Evolutionary conservation across 2,113 vertebrate genomes (phyloP).

Genomic region (Actinemys pallida): DNA sequence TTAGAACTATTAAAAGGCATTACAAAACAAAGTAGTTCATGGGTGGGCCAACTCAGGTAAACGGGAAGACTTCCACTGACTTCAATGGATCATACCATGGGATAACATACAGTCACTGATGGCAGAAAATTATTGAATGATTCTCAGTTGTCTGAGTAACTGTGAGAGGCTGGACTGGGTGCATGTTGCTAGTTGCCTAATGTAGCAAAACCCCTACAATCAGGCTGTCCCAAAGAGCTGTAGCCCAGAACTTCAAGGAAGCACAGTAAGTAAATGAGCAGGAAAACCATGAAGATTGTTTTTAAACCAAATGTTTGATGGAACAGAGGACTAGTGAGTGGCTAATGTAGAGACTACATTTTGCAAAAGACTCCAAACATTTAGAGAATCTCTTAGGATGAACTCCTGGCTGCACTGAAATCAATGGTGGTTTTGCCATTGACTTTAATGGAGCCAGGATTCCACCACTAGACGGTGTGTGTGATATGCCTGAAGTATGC

Average conservation of each 20-base stretch:
- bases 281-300: neutral
- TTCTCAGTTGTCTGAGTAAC: neutral
- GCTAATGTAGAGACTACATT: neutral
- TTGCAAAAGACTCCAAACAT: neutral
- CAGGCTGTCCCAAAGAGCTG: neutral
- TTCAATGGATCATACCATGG: neutral
- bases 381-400: neutral
- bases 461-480: neutral
- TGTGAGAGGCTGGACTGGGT: neutral
- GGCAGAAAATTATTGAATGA: neutral
- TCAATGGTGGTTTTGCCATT: neutral
- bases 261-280: neutral
- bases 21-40: too few species aligned
- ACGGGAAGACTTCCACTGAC: neutral
- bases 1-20: too few species aligned
- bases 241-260: neutral
- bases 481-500: neutral
- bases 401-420: fast-evolving
- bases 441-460: fast-evolving
- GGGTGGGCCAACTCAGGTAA: neutral
- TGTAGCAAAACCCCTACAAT: neutral
- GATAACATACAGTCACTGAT: neutral
- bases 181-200: neutral
- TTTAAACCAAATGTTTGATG: neutral
- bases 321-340: neutral